Percentiles rank a stretch among this genome's conserved stretches.
Evolutionary conservation across 2,113 vertebrate genomes (phyloP).

Genomic region (Gavia stellata): DNA sequence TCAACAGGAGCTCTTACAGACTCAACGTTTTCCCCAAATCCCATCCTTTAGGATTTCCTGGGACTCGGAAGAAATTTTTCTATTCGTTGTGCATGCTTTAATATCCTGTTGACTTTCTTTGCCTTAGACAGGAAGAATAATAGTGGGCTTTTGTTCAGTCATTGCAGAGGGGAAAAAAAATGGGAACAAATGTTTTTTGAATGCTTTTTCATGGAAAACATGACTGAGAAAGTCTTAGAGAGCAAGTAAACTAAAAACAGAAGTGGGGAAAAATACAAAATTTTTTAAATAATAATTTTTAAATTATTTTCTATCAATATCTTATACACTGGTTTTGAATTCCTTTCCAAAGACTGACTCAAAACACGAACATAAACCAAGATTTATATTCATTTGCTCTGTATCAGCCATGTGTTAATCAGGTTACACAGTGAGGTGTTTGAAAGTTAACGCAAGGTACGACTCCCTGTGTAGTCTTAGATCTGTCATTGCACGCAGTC

Average conservation of each 20-base stretch:
- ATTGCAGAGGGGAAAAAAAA: not conserved
- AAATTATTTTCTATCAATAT: not conserved
- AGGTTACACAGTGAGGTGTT: not conserved
- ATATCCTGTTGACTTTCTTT: not conserved
- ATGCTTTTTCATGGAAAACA: not conserved
- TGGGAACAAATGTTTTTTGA: not conserved
- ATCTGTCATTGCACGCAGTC: not conserved
- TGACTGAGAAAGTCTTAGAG: not conserved
- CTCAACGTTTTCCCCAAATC: not conserved
- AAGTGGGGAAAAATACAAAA: fast-evolving
- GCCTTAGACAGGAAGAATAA: not conserved
- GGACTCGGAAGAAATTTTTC: not conserved
- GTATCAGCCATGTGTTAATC: fast-evolving
- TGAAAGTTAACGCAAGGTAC: not conserved
- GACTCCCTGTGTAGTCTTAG: not conserved
- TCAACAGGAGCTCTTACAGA: not conserved
- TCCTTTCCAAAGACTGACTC: not conserved
- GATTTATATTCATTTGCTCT: not conserved
- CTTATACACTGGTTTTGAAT: not conserved
- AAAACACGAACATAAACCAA: not conserved
- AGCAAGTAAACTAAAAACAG: not conserved
- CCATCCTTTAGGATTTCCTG: not conserved
- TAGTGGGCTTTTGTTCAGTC: not conserved
- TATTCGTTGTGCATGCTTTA: not conserved
- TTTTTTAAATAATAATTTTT: not conserved